Base-by-base conservation (phyloP, 2,113 vertebrate species). In the Orientallactaga bullata region DNA sequence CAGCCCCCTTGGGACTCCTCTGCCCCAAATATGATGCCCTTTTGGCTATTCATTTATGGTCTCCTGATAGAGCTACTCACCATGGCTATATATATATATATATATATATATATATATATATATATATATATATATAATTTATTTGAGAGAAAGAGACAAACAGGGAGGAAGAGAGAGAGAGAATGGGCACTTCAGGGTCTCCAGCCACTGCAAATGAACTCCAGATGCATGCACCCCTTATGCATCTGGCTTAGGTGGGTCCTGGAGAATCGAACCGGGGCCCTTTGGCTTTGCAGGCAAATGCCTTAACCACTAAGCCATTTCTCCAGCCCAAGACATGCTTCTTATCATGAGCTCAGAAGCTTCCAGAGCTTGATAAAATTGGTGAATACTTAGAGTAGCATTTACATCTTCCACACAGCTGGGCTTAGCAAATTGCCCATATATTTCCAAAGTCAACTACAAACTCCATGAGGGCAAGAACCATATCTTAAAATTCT, bases 1-100 rank as follows among this genome's bases (percentile, higher is more conserved):
- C 42, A 77, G 35, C 85, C 30, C 60, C 42, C 76, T 84, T 18
- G 1, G 35, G 23, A 78, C 9, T 86, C 11, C 58, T 68, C 42
- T 47, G 42, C 42, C 5, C 10, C 78, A 55, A 55, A 51, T 24
- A 60, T 2, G 60, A 51, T 93, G 78, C 55, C 23, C 15, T 23
- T 3, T 18, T n/a, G 60, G n/a, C 32, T n/a, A 37, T 68, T 63
- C 35, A 23, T 68, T 4, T 24, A 51, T 9, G 23, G 47, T 90
- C 80, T 79, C 30, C 79, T 51, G 5, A 26, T 21, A 8, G 68
- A 18, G 65, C 9, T n/a, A 6, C 17, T 65, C 32, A 24, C 17
- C 47, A 26, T 1, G 2, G 18, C 18, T 3, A 60, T 1, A 3
- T n/a, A n/a, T n/a, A n/a, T n/a, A n/a, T n/a, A n/a, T n/a, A n/a